phyloP scores from a whole-genome alignment of 2,113 vertebrate species.

The Mandrillus leucophaeus region DNA sequence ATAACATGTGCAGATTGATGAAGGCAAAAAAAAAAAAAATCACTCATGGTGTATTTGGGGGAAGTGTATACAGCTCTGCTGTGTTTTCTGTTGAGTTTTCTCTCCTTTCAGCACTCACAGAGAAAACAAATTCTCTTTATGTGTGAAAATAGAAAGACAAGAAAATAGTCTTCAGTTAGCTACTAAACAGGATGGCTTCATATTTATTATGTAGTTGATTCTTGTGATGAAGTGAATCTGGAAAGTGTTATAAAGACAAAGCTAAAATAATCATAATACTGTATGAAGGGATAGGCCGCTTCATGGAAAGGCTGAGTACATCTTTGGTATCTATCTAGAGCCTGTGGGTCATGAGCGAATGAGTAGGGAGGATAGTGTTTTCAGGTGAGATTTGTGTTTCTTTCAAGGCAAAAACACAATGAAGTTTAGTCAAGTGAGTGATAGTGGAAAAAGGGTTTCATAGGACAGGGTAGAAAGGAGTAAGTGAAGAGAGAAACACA shows the following conservation, averaged over 20 bases:
- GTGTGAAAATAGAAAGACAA: not conserved
- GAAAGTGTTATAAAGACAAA: not conserved
- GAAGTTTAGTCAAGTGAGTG: not conserved
- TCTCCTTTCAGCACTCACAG: not conserved
- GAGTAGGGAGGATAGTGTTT: rapidly evolving
- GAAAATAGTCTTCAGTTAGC: not conserved
- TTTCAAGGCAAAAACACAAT: not conserved
- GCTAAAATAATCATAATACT: not conserved
- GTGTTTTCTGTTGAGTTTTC: not conserved
- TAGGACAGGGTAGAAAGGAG: not conserved
- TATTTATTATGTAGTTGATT: not conserved
- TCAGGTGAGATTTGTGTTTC: not conserved
- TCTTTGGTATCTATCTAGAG: not conserved
- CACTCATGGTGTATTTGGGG: not conserved
- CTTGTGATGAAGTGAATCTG: not conserved
- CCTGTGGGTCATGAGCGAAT: not conserved
- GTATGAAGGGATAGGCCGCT: not conserved
- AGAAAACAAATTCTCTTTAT: not conserved
- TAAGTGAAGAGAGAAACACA: not conserved
- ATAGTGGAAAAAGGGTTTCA: not conserved
- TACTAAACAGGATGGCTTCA: not conserved
- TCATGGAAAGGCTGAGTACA: not conserved
- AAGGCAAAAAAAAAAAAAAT: not conserved
- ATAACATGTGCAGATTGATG: not conserved
- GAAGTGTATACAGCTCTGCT: not conserved